Base-by-base conservation (phyloP, 2,797 vertebrate genomes). In the Melanotaenia maccullochi region DNA sequence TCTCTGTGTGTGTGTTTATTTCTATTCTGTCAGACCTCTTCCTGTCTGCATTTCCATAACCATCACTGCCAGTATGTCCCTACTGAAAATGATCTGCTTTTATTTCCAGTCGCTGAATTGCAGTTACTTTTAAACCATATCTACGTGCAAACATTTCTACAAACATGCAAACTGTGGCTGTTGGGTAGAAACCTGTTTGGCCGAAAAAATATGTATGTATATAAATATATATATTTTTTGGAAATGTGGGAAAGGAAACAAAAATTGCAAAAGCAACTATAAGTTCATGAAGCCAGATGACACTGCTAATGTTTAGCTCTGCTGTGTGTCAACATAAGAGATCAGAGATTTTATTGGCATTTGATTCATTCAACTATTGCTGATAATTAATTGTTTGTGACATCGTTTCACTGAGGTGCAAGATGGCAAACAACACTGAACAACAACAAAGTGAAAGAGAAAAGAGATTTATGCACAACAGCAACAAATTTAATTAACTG, bases 41-140 rank as follows among this genome's bases (percentile, higher is more conserved):
- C 68, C 79, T 60, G 75, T 84, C 73, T 81, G 68, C 56, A 52
- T 87, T 83, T 89, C 84, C 71, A 83, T 85, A 81, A 81, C 83
- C 67, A 83, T 90, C 75, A 73, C 68, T 84, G 59, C 60, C 66
- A 62, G 68, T 20, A 5, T 69, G 57, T 35, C 64, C 65, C 65
- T 14, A 65, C 60, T 38, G 60, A 83, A 75, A 86, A 71, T 33
- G 40, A 68, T 55, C 36, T 30, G 16, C 24, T 66, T 73, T 68
- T 70, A 68, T 51, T 51, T 20, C 32, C 20, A 7, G 66, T 13
- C 33, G 59, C 63, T 60, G 36, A 57, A 13, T 42, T 24, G 57
- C 65, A 42, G 40, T 54, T 65, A 59, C 25, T 55, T 61, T 69
- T 40, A 69, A 55, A 58, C 35, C 60, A 36, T 55, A 68, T 4